Conservation (phyloP, 1,140 invertebrate genomes). For the Portunus trituberculatus region DNA sequence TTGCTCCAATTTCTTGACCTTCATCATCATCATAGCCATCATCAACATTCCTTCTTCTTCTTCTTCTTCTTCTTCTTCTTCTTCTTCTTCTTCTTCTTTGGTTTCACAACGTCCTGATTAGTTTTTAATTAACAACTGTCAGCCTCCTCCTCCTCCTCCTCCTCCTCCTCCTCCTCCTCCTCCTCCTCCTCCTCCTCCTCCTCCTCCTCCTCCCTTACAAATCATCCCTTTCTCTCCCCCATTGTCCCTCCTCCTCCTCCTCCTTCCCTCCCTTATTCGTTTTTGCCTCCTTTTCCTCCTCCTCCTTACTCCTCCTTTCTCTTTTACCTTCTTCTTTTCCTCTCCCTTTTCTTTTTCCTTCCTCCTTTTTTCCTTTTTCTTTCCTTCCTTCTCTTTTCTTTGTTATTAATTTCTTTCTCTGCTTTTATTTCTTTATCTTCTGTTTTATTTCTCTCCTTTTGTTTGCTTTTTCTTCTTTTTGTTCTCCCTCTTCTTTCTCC, state of each 20-base stretch:
- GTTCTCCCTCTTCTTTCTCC: no score
- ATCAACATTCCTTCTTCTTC: neutral
- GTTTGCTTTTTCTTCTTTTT: no score
- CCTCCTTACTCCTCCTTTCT: neutral
- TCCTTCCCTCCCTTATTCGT: neutral
- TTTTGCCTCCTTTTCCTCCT: no score
- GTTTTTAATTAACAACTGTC: no score
- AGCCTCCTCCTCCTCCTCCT: neutral
- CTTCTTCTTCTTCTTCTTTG: slow-evolving; percentile 2
- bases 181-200: neutral
- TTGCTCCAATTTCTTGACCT: no score
- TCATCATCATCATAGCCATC: no score
- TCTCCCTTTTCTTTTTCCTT: neutral
- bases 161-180: neutral
- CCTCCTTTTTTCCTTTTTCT: no score
- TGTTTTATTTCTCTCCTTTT: no score
- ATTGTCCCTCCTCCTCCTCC: neutral
- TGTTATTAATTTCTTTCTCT: no score
- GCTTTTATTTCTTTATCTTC: no score
- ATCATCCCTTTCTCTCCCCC: neutral
- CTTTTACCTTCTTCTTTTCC: neutral
- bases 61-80: slow-evolving; percentile 23
- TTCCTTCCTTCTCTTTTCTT: no score
- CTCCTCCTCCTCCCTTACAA: neutral
- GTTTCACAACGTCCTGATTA: neutral